Conservation (phyloP, 2,888 invertebrate species). For the Ferrisia virgata region DNA sequence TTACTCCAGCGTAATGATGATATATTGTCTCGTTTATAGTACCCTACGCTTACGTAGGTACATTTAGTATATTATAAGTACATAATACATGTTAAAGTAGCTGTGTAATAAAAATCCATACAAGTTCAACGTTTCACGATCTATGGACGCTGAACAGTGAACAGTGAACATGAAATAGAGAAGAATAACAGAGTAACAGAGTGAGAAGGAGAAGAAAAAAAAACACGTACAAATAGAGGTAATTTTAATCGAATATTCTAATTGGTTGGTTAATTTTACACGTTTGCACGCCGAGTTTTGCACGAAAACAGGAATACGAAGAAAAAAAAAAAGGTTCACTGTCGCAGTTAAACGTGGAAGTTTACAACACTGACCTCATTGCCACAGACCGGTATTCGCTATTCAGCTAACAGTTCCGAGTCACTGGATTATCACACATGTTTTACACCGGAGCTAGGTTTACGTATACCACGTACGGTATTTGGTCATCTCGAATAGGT, state of each 20-base stretch:
- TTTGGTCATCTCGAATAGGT: too few species aligned
- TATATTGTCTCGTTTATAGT: neutral
- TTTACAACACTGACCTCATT: slow-evolving; percentile 10
- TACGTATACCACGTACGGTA: neutral
- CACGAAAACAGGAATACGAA: neutral
- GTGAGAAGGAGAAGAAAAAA: neutral
- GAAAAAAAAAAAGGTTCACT: neutral
- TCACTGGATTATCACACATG: neutral
- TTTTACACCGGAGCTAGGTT: neutral
- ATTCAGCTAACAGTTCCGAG: neutral
- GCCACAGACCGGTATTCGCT: slow-evolving; percentile 16
- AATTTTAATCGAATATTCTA: neutral
- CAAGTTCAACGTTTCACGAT: neutral
- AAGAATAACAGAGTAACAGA: too few species aligned
- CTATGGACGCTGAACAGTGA: too few species aligned
- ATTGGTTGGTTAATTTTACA: neutral
- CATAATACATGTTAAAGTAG: too few species aligned
- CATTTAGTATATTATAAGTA: too few species aligned
- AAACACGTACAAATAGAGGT: too few species aligned
- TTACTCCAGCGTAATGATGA: neutral
- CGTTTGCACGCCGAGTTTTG: neutral
- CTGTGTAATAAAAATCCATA: neutral
- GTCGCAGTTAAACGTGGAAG: neutral
- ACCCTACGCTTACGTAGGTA: too few species aligned
- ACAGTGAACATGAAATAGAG: too few species aligned